Evolutionary conservation across 2,113 vertebrate species (phyloP).

Genomic region (Chaetodon auriga): DNA sequence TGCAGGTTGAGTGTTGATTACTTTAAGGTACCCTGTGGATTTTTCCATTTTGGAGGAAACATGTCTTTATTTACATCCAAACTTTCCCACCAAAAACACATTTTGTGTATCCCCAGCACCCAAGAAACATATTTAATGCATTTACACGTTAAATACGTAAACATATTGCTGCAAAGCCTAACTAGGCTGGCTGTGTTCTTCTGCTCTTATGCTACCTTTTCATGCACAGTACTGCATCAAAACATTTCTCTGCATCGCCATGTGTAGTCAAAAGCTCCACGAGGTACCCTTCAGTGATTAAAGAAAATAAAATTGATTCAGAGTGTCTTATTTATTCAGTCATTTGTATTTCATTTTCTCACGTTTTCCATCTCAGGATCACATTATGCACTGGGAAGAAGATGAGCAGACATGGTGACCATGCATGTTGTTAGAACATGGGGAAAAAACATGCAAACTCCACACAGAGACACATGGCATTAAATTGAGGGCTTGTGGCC

Average conservation of each 20-base stretch:
- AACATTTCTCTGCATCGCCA: neutral
- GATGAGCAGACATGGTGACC: neutral
- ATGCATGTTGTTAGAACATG: neutral
- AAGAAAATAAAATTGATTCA: neutral
- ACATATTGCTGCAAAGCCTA: neutral
- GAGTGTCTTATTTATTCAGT: constrained; percentile 3
- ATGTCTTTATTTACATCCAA: constrained; percentile 1
- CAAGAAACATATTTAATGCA: neutral
- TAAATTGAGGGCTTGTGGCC: constrained; percentile 7
- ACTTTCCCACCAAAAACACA: neutral
- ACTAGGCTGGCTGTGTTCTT: neutral
- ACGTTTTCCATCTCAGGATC: constrained; percentile 13
- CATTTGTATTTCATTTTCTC: neutral
- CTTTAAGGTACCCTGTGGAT: constrained; percentile 17
- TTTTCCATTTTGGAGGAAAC: constrained; percentile 23
- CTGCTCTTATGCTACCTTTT: neutral
- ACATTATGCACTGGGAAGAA: constrained; percentile 5
- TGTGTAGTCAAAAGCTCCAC: neutral
- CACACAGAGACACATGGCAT: constrained; percentile 15
- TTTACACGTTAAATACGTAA: neutral
- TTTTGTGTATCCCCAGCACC: neutral
- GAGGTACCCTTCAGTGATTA: neutral
- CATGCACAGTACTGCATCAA: neutral
- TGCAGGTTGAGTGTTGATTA: constrained; percentile 16
- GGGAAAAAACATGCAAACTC: constrained; percentile 10